Evolutionary conservation across 1,140 invertebrate species (phyloP).

Genomic region (Panagrolaimus sp.): DNA sequence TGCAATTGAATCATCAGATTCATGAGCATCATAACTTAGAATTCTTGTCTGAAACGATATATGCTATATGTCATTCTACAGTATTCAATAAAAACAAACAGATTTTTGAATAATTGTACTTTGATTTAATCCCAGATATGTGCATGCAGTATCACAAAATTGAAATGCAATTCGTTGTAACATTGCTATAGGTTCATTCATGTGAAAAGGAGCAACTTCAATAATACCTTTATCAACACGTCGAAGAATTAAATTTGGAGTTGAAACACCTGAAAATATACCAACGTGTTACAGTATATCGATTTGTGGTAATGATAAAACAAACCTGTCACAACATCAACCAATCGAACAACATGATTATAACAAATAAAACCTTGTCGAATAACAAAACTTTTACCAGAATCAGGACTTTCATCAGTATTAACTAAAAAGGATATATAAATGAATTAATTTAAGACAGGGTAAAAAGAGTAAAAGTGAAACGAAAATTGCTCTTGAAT

Average conservation of each 20-base stretch:
- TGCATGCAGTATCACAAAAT: background rate
- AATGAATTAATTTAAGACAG: too few relatives aligned
- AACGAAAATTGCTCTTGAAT: too few relatives aligned
- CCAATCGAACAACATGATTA: background rate
- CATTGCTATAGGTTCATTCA: background rate
- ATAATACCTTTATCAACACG: background rate
- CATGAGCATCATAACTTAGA: background rate
- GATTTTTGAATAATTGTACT: background rate
- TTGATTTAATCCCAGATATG: background rate
- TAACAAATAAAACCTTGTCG: background rate
- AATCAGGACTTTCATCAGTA: background rate
- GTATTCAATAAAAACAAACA: background rate
- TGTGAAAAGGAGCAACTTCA: background rate
- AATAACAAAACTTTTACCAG: background rate
- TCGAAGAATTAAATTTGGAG: slow-evolving; percentile 4
- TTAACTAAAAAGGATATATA: background rate
- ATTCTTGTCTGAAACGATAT: background rate
- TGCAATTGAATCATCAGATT: background rate
- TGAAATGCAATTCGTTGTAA: background rate
- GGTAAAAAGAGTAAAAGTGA: too few relatives aligned
- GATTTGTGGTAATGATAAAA: too few relatives aligned
- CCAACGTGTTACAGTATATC: too few relatives aligned
- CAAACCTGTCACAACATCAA: background rate
- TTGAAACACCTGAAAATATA: background rate
- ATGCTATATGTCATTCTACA: background rate